Evolutionary conservation across 2,888 invertebrate genomes (phyloP), one percentile per base, ranked within the genome.

Genomic region (Drosophila pullipes): DNA sequence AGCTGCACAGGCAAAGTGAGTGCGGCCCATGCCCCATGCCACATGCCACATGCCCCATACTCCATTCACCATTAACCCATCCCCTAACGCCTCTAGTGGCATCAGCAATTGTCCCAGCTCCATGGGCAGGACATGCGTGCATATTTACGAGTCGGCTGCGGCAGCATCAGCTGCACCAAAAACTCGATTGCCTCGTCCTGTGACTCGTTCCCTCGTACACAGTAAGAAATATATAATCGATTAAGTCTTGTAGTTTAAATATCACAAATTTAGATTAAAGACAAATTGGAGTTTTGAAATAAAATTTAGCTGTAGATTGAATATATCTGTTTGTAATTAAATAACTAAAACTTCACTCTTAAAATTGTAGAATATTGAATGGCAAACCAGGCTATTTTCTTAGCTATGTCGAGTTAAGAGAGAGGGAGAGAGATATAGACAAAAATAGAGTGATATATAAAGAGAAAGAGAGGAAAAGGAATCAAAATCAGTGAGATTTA

Each of bases 121-220:
- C 61, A 74, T 73, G 84, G 79, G 58, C 88, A 76, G 86, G 83
- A 83, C 90, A 90, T 90, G 91, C 89, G 90, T 90, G 85, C 90
- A 91, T 89, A 91, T 89, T 89, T 89, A 89, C 90, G 91, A 89
- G 83, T 78, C 78, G 87, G 77, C 90, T 85, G 85, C 61, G 89
- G 82, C 85, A 77, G 90, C 91, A 89, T 89, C 89, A 91, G 89
- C 89, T 89, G 89, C 90, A 89, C 82, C 85, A 81, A 81, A 91
- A 89, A 89, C 91, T 91, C 91, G 77, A 89, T 85, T 91, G 89
- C 81, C 75, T 78, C 69, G 73, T 74, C 62, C 80, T 67, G 60
- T 37, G 52, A 39, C 64, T 47, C 30, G 31, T 39, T 25, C 30
- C 16, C 16, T 1, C 16, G 6, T 58, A 30, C 58, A 58, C 58